Conservation (phyloP, 2,888 invertebrate species). For the Choristoneura rosaceana region DNA sequence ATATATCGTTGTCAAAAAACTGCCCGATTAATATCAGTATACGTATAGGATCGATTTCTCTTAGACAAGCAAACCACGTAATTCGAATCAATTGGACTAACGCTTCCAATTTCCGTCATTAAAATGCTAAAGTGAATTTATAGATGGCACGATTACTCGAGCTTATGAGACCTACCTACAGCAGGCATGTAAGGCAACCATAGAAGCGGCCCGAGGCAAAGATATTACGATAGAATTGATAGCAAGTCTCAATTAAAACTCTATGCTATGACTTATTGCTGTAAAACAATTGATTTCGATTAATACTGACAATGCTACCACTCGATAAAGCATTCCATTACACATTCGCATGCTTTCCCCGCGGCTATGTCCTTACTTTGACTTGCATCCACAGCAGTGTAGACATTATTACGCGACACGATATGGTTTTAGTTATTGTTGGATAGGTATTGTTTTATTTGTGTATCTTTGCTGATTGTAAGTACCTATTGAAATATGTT, state of each 20-base stretch:
- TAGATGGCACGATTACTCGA: constrained; percentile 34
- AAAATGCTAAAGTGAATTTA: constrained; percentile 37
- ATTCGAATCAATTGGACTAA: constrained; percentile 18
- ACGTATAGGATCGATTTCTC: constrained; percentile 1
- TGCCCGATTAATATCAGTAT: not conserved
- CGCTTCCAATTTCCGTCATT: constrained; percentile 35
- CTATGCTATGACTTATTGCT: constrained; percentile 72
- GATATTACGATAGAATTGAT: constrained; percentile 63
- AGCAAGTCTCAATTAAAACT: constrained; percentile 75
- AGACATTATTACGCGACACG: not conserved
- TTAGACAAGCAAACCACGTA: constrained; percentile 2
- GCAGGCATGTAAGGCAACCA: constrained; percentile 46
- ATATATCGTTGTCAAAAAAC: not conserved
- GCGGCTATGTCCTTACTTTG: constrained; percentile 32
- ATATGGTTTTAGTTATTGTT: constrained; percentile 24
- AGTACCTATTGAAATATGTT: not conserved
- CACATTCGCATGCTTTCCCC: constrained; percentile 17
- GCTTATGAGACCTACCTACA: constrained; percentile 46
- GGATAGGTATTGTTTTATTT: not conserved
- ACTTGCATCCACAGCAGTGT: constrained; percentile 14
- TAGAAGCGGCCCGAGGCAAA: constrained; percentile 63
- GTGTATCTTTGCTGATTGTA: not conserved
- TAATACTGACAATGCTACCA: constrained; percentile 77
- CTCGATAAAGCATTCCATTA: constrained; percentile 69
- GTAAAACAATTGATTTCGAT: constrained; percentile 82